These are phyloP conservation scores for Catalaphyllia jardinei DNA, from an alignment of 64 coral and sea anemone species.

Conservation along the genomic window DNA sequence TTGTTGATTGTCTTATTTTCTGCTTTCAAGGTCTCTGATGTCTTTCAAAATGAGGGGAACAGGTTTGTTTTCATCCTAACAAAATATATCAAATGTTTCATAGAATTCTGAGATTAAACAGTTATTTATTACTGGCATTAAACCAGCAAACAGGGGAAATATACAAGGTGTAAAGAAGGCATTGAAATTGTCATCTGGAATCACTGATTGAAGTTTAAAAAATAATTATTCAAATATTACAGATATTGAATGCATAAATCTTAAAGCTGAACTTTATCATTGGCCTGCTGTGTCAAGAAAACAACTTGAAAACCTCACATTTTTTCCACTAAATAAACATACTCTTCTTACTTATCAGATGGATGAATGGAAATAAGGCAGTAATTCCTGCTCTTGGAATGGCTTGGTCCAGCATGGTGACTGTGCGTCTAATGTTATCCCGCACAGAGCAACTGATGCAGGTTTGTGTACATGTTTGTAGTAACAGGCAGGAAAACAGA, in stretches of 20 bases:
- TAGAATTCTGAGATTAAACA: too few species aligned
- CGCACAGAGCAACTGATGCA: conserved; percentile 68
- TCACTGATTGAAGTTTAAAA: too few species aligned
- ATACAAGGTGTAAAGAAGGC: too few species aligned
- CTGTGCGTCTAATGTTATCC: conserved; percentile 66
- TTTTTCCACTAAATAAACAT: not conserved
- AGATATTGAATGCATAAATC: too few species aligned
- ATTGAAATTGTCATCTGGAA: too few species aligned
- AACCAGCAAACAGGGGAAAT: too few species aligned
- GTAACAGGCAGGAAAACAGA: too few species aligned
- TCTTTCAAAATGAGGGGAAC: conserved; percentile 21
- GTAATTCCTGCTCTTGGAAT: conserved; percentile 83
- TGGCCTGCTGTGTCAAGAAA: not conserved
- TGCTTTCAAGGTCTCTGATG: conserved; percentile 66
- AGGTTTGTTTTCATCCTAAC: conserved; percentile 22
- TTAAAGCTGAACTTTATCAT: too few species aligned
- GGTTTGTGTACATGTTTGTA: too few species aligned
- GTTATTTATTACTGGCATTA: too few species aligned
- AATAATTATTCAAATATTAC: too few species aligned
- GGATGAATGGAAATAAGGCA: conserved; percentile 3
- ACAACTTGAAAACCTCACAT: not conserved
- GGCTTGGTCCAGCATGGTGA: conserved; percentile 89
- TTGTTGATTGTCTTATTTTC: not conserved
- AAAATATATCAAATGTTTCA: too few species aligned
- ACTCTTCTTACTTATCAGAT: not conserved